Percentiles rank a stretch among this genome's conserved stretches.
Evolutionary conservation across 2,888 invertebrate species (phyloP).

Genomic region (Polylopha cassiicola): DNA sequence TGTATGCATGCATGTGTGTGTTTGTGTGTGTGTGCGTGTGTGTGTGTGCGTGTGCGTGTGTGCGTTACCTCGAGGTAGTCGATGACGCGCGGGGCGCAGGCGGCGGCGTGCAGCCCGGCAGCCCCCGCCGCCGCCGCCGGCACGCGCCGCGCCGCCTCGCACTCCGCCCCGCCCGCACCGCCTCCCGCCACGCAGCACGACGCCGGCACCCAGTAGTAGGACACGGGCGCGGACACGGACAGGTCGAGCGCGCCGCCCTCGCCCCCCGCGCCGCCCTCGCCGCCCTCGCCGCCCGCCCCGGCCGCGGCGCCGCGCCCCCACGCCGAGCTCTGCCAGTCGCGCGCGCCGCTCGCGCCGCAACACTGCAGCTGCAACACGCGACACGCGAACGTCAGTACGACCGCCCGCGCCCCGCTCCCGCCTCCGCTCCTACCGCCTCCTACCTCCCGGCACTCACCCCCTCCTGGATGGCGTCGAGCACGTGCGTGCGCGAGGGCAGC

Average conservation of each 20-base stretch:
- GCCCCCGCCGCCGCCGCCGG: conserved; percentile 37
- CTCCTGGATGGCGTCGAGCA: conserved; percentile 58
- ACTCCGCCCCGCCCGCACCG: conserved; percentile 29
- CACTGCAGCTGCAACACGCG: conserved; percentile 82
- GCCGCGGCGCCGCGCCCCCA: conserved; percentile 42
- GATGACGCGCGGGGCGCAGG: conserved; percentile 48
- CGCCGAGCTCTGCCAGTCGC: conserved; percentile 86
- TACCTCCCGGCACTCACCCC: too few relatives aligned
- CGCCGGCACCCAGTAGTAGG: conserved; percentile 54
- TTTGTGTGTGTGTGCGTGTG: too few relatives aligned
- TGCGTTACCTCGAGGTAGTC: conserved; percentile 40
- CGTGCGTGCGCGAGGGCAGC: conserved; percentile 47
- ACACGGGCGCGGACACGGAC: conserved; percentile 50
- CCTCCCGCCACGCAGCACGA: conserved; percentile 7
- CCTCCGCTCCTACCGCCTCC: too few relatives aligned
- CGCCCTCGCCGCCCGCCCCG: conserved; percentile 13
- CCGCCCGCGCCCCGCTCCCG: too few relatives aligned
- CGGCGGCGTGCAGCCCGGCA: conserved; percentile 40
- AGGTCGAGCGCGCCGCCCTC: conserved; percentile 45
- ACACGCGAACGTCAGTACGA: background rate
- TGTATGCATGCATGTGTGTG: too few relatives aligned
- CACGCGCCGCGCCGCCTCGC: conserved; percentile 42
- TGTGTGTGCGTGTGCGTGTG: too few relatives aligned
- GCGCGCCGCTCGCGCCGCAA: conserved; percentile 95
- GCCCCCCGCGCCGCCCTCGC: conserved; percentile 20